Base-by-base conservation (phyloP, 2,888 invertebrate species). In the Volucella zonaria region DNA sequence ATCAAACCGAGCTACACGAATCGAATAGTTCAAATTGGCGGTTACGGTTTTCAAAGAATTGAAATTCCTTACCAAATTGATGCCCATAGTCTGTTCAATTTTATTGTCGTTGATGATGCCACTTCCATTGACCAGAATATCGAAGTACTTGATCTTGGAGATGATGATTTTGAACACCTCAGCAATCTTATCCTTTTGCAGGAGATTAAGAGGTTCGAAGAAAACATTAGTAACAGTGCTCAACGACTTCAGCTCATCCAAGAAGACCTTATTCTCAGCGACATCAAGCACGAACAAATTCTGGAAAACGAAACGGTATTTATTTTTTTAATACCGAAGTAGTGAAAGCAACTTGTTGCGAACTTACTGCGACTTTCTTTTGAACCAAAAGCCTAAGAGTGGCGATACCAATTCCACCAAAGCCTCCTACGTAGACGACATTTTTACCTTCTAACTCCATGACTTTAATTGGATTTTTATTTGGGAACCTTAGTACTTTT, bases 11-110 rank as follows among this genome's bases (percentile, higher is more conserved):
- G 89, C 92, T 92, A 86, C 15, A 73, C 54, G 15, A 66, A 3
- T 31, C 47, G 12, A 9, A 9, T 31, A 47, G 23, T 8, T 54
- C 9, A 47, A n/a, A 11, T 31, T 40, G 8, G 23, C 31, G 14
- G n/a, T 14, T 9, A 1, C 23, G 1, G 10, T 9, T 11, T 43
- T 12, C 31, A 40, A 40, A 38, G 15, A 12, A 11, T 10, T 11
- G 10, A 42, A 2, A n/a, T 2, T 8, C 9, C 74, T 68, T 92
- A 94, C 93, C 86, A 94, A 93, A 47, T 92, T 89, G 14, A 88
- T 85, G 64, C 80, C 87, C 47, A 89, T 87, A 10, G 88, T 88
- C 18, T 80, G 68, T 62, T 87, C 86, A 2, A 87, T 78, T 15
- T 88, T 82, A 18, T 86, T 77, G 52, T 89, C 89, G 59, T 87